phyloP scores from a whole-genome alignment of 2,888 invertebrate genomes.

The Drosophila stalkeri region DNA sequence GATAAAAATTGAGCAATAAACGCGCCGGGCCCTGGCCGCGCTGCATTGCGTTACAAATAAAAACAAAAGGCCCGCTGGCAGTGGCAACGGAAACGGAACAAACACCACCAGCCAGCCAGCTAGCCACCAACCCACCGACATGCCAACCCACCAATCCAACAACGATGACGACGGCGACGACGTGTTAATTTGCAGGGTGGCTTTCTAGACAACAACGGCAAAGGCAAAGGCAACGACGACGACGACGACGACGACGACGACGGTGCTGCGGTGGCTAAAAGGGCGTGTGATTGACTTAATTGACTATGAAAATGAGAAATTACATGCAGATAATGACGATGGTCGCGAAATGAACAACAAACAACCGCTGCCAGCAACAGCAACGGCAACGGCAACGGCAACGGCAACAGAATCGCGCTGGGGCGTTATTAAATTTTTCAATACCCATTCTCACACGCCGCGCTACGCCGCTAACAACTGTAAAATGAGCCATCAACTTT shows the following conservation, averaged over 20 bases:
- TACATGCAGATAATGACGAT: constrained; percentile 80
- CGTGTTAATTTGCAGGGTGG: constrained; percentile 67
- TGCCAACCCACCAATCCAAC: constrained; percentile 38
- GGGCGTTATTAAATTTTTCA: constrained; percentile 60
- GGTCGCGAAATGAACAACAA: constrained; percentile 79
- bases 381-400: constrained; percentile 20
- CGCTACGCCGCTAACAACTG: constrained; percentile 35
- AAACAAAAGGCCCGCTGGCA: constrained; percentile 64
- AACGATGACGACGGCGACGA: constrained; percentile 41
- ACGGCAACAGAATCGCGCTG: constrained; percentile 3
- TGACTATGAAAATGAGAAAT: constrained; percentile 85
- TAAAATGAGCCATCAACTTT: constrained; percentile 65
- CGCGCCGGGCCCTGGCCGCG: constrained; percentile 24
- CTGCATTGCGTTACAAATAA: constrained; percentile 75
- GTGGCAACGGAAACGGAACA: constrained; percentile 80
- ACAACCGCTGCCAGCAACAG: constrained; percentile 47
- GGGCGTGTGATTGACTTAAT: constrained; percentile 86
- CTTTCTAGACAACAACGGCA: constrained; percentile 13
- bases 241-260: constrained; percentile 16
- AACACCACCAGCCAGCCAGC: constrained; percentile 35
- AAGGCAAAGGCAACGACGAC: constrained; percentile 20
- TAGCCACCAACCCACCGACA: constrained; percentile 6
- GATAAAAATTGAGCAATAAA: constrained; percentile 77
- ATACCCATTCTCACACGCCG: constrained; percentile 12
- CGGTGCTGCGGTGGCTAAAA: constrained; percentile 80